Evolutionary conservation across 2,113 vertebrate species (phyloP).

Genomic region (Fukomys damarensis): DNA sequence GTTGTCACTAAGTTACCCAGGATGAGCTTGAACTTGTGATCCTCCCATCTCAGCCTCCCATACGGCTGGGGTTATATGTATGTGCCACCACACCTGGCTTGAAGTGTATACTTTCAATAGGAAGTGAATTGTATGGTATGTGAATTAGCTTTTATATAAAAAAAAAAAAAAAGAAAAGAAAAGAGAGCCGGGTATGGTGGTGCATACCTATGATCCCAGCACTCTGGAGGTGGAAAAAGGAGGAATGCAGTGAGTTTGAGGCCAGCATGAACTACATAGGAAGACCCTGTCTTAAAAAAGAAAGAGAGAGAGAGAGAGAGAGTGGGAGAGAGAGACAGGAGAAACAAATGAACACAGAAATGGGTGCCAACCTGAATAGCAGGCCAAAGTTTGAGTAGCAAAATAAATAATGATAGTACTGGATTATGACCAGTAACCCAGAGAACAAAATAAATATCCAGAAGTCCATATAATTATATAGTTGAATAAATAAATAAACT

Average conservation of each 20-base stretch:
- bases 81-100: neutral
- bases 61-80: neutral
- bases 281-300: neutral
- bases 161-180: neutral
- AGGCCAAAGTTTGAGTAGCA: constrained; percentile 43
- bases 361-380: neutral
- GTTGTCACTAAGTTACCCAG: neutral
- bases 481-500: constrained; percentile 51
- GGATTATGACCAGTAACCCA: neutral
- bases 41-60: neutral
- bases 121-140: neutral
- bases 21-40: neutral
- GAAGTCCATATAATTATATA: constrained; percentile 44
- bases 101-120: neutral
- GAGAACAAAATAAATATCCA: constrained; percentile 61
- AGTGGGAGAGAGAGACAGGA: accelerated
- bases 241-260: neutral
- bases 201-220: neutral
- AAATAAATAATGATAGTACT: constrained; percentile 39
- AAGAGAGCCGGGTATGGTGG: neutral
- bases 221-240: neutral
- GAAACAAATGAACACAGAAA: neutral
- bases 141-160: neutral
- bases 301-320: accelerated
- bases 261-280: neutral